A percentile compares a stretch with the other conserved stretches of the same genome.
Conservation (phyloP, 2,113 vertebrate species). For the Trachemys scripta region DNA sequence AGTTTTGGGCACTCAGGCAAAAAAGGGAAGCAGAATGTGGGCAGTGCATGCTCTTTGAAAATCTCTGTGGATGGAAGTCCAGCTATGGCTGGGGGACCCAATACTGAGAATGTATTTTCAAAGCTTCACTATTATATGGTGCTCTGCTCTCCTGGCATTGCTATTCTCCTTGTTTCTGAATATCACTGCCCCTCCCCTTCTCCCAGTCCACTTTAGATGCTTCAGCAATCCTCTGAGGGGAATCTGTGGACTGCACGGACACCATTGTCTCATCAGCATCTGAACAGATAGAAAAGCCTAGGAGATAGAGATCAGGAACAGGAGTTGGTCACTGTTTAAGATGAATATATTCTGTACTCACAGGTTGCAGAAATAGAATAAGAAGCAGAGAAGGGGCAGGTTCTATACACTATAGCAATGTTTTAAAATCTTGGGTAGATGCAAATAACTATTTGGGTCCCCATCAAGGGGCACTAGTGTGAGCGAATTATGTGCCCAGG, state of each 20-base stretch:
- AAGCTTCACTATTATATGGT: background rate
- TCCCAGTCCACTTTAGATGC: too few species aligned
- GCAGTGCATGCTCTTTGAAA: background rate
- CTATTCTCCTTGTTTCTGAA: too few species aligned
- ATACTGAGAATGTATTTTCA: background rate
- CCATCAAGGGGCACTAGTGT: background rate
- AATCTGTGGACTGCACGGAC: too few species aligned
- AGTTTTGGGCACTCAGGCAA: background rate
- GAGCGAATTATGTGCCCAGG: background rate
- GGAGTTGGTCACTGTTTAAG: background rate
- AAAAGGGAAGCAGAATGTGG: background rate
- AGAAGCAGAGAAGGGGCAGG: background rate
- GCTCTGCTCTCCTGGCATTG: too few species aligned
- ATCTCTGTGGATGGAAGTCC: background rate
- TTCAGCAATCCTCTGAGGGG: too few species aligned
- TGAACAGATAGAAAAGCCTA: background rate
- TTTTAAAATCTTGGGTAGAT: background rate
- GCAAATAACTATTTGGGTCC: too few species aligned
- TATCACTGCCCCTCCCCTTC: too few species aligned
- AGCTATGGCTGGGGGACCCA: too few species aligned
- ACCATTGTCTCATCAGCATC: too few species aligned
- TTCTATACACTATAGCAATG: background rate
- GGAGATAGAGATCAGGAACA: background rate
- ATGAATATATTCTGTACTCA: background rate
- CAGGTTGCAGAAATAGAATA: background rate